Base-by-base conservation (phyloP, 1,140 invertebrate species). In the Danaus plexippus region DNA sequence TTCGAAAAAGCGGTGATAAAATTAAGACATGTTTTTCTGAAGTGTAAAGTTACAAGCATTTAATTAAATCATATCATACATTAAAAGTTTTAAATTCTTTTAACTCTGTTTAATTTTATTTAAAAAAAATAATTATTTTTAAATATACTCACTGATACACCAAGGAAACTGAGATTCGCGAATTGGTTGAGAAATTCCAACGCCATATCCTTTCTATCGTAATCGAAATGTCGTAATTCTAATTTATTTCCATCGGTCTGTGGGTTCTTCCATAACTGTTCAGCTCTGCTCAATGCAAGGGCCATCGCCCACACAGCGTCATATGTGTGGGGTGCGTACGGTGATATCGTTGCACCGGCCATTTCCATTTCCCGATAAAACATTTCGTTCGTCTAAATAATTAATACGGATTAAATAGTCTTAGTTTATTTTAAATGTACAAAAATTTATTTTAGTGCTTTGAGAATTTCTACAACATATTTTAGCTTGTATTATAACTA, bases 271-370 rank as follows among this genome's bases (percentile, higher is more conserved):
- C 84, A 87, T 9, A 78, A 59, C 6, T 74, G 66, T 69, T 90
- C 87, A 1, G 91, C 87, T 59, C 85, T 85, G 51, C 88, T 85
- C 43, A 96, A 75, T 0, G 93, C 92, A 10, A 95, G 69, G 0
- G 94, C 94, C 61, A 96, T 93, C 0, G 94, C 92, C 95, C 95
- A 97, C 1, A 97, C 91, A 0, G 95, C 95, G 69, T 97, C 96
- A 73, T 96, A 97, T 0, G 94, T 92, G 71, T 95, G 92, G 0
- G 91, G 91, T 0, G 94, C 92, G 69, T 90, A 95, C 48, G 90
- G 89, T 1, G 93, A 93, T 2, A 92, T 85, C 2, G 89, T 86
- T 1, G 89, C 87, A 10, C 87, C 87, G 52, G 75, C 79, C 7
- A 69, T 80, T 40, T 83, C 80, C 75, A 93, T 89, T 60, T 91